A percentile compares a stretch with the other conserved stretches of the same genome.
Evolutionary conservation across 2,113 vertebrate genomes (phyloP).

Genomic region (Oriolus oriolus): DNA sequence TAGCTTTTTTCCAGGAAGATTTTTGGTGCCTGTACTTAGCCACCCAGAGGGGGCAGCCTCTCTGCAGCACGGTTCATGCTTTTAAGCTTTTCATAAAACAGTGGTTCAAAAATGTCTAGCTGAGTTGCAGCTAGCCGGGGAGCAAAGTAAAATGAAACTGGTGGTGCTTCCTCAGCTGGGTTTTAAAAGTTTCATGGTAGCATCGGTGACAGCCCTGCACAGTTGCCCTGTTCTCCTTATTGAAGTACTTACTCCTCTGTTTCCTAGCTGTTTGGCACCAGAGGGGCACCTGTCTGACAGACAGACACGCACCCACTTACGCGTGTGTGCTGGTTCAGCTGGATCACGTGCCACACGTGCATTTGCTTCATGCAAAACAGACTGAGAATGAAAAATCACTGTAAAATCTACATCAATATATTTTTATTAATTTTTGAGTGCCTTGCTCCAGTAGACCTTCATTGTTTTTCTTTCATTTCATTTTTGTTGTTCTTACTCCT

Average conservation of each 20-base stretch:
- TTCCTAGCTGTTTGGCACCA: not conserved
- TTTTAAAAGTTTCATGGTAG: not conserved
- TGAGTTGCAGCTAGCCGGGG: not conserved
- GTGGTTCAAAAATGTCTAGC: not conserved
- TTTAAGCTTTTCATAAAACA: not conserved
- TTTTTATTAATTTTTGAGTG: not conserved
- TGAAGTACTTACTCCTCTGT: not conserved
- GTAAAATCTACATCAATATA: not conserved
- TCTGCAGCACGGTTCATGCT: not conserved
- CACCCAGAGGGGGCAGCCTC: not conserved
- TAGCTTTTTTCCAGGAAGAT: not conserved
- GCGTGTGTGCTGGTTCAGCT: not conserved
- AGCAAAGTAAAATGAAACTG: not conserved
- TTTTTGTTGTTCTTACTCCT: not conserved
- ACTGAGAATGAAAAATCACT: not conserved
- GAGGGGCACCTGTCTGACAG: not conserved
- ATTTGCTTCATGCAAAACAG: not conserved
- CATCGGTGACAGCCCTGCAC: fast-evolving
- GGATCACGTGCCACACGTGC: not conserved
- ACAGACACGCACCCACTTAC: not conserved
- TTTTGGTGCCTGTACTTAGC: not conserved
- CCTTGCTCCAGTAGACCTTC: not conserved
- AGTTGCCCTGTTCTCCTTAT: not conserved
- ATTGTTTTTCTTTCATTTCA: not conserved
- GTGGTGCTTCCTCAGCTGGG: not conserved